Evolutionary conservation across 1,140 invertebrate species (phyloP).

Genomic region (Saxidomus purpurata): DNA sequence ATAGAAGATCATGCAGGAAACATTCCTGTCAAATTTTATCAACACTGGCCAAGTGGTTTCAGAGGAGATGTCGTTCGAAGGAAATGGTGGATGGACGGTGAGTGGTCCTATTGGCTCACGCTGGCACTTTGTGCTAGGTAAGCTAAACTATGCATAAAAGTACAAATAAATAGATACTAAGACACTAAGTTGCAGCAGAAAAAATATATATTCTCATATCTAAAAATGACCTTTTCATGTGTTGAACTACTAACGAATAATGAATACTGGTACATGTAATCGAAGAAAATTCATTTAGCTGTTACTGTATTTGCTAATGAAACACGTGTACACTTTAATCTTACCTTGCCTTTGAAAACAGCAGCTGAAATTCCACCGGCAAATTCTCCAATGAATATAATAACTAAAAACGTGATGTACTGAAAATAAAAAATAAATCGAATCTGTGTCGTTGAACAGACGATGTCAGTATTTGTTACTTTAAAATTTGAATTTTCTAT

Average conservation of each 20-base stretch:
- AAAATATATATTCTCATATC: neutral
- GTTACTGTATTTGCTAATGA: neutral
- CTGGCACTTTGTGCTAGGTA: too few species aligned
- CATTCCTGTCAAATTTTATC: too few species aligned
- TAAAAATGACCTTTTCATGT: neutral
- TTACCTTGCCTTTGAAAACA: conserved; percentile 90
- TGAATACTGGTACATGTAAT: neutral
- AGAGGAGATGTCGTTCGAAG: too few species aligned
- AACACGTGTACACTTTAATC: conserved; percentile 54
- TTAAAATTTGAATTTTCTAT: too few species aligned
- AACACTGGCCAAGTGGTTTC: too few species aligned
- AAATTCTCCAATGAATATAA: conserved; percentile 90
- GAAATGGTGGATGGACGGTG: too few species aligned
- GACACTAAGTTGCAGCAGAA: neutral
- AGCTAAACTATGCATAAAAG: neutral
- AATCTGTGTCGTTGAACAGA: too few species aligned
- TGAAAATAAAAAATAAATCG: conserved; percentile 71
- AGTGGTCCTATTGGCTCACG: too few species aligned
- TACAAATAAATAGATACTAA: neutral
- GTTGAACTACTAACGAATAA: neutral
- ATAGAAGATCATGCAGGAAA: too few species aligned
- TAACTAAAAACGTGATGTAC: conserved; percentile 91
- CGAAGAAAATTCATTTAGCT: neutral
- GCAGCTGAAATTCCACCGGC: conserved; percentile 92
- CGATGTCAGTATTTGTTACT: too few species aligned